Base-by-base conservation (phyloP, 2,888 invertebrate species). In the Aphelenchoides bicaudatus region DNA sequence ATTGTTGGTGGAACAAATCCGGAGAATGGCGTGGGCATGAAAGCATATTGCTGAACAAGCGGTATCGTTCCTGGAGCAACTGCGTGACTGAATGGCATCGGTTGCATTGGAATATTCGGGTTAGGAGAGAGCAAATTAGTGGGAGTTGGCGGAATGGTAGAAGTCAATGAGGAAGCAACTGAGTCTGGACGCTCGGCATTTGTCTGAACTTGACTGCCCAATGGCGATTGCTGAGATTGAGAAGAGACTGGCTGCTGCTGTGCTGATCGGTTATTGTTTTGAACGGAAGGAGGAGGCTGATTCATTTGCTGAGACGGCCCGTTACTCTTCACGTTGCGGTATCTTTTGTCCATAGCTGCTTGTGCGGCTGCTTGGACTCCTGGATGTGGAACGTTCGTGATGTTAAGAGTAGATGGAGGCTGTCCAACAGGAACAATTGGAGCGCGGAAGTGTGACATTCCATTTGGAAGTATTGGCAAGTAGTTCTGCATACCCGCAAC, bases 121-220 rank as follows among this genome's bases (percentile, higher is more conserved):
- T 56, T 66, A 8, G 70, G 65, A 38, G 66, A 66, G 31, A 68
- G 38, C 25, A 66, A 52, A 21, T 61, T 57, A 30, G 61, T 60
- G 19, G 68, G 65, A 21, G 70, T 72, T 13, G 62, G 46, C 29
- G 61, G 54, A 34, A 56, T 54, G n/a, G 71, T 68, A 4, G 72
- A 66, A 16, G 67, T 60, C 4, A 70, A 34, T 27, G 65, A 63
- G 13, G 65, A 65, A 39, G 67, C 67, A 46, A 58, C 66, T 16
- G 67, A 67, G 8, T 65, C 66, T 8, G 66, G 60, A n/a, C 66
- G 63, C 13, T n/a, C n/a, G n/a, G n/a, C n/a, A n/a, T n/a, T n/a
- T n/a, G 55, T 16, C 25, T n/a, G 51, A 16, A 31, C 31, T 16
- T 27, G 54, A 13, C 23, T 2, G 5, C 13, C 25, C 13, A 28